Percentiles rank a stretch among this genome's conserved stretches.
These are phyloP conservation scores for Psylliodes chrysocephalus DNA, from an alignment of 2,888 invertebrate species.

Conservation along the genomic window DNA sequence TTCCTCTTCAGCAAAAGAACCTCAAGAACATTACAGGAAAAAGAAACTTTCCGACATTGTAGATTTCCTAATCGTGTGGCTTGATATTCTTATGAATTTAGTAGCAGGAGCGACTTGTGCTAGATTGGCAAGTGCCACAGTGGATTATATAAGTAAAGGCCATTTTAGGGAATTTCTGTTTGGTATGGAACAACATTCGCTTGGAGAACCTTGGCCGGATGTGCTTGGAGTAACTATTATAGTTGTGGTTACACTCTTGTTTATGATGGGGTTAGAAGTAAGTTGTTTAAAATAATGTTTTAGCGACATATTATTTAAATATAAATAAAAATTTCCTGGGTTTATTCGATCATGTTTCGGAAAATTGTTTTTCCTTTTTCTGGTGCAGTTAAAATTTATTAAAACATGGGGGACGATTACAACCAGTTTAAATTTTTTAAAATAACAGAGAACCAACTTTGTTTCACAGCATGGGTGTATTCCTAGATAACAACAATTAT, in stretches of 20 bases:
- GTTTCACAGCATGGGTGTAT: too few relatives aligned
- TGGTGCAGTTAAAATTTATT: too few relatives aligned
- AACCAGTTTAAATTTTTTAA: too few relatives aligned
- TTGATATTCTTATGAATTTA: constrained; percentile 69
- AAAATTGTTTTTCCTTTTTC: too few relatives aligned
- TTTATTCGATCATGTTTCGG: too few relatives aligned
- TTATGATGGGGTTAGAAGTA: constrained; percentile 74
- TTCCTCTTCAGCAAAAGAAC: constrained; percentile 46
- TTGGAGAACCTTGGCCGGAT: constrained; percentile 74
- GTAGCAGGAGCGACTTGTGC: constrained; percentile 73
- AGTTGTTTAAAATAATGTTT: constrained; percentile 35
- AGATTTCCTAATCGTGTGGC: constrained; percentile 71
- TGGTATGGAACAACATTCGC: constrained; percentile 69
- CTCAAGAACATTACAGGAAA: constrained; percentile 54
- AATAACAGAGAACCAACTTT: too few relatives aligned
- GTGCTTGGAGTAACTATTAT: constrained; percentile 72
- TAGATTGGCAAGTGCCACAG: constrained; percentile 71
- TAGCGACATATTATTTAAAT: too few relatives aligned
- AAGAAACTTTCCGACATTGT: constrained; percentile 67
- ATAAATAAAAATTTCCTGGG: too few relatives aligned
- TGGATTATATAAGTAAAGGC: constrained; percentile 72
- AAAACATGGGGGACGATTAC: too few relatives aligned
- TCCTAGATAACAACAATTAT: too few relatives aligned
- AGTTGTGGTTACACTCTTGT: constrained; percentile 70
- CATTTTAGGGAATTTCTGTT: constrained; percentile 71